phyloP scores from a whole-genome alignment of 2,888 invertebrate genomes.

The Tetragnatha montana region DNA sequence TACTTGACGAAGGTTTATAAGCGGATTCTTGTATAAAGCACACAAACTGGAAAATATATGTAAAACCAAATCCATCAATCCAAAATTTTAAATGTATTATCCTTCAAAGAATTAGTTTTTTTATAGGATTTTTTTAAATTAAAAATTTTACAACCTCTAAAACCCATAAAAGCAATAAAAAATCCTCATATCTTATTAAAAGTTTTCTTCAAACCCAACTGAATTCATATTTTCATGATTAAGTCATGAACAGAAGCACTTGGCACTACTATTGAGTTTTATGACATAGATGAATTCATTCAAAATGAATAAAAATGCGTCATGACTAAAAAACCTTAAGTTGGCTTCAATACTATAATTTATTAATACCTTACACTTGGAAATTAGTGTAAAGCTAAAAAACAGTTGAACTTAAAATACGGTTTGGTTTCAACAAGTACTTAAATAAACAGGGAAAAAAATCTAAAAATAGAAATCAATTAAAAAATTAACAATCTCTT shows the following conservation, averaged over 20 bases:
- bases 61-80: not conserved
- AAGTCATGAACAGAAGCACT: not conserved
- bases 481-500: no score
- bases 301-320: no score
- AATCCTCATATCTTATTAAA: not conserved
- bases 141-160: not conserved
- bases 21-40: not conserved
- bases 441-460: no score
- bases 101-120: not conserved
- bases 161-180: not conserved
- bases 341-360: no score
- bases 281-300: no score
- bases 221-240: not conserved
- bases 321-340: no score
- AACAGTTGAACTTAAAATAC: no score
- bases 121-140: not conserved
- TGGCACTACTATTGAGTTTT: no score
- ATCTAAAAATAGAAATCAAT: no score
- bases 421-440: no score
- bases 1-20: not conserved
- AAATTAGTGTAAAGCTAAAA: no score
- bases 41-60: not conserved
- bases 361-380: no score
- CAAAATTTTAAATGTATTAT: not conserved
- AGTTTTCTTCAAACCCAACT: not conserved